Base-by-base conservation (phyloP, 2,888 invertebrate species). In the Parnassius orleans region DNA sequence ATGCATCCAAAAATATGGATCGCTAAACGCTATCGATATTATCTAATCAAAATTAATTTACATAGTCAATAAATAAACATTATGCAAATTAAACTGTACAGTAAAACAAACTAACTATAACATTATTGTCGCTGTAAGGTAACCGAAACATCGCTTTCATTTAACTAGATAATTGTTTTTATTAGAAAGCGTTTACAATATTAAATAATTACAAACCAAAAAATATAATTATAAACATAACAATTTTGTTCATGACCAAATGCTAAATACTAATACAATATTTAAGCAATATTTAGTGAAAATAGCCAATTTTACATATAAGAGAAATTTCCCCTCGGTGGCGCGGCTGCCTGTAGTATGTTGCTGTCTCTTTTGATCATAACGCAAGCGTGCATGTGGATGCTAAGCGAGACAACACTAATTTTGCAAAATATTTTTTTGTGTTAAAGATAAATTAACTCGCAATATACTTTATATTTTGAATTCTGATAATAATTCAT, bases 1-100 rank as follows among this genome's bases (percentile, higher is more conserved):
- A 74, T 72, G 72, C 73, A 66, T 71, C 63, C 57, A 70, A 72
- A 71, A 66, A 68, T 68, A 66, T 53, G 61, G 46, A 64, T 59
- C 19, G 10, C 15, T 19, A 41, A 7, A 33, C 33, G 33, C 33
- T 48, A 14, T 14, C 24, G 52, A 47, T 12, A 15, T n/a, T 33
- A 15, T 24, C 14, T 56, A 24, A 33, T 33, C 44, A 44, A 24
- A 33, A 33, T 56, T 12, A 9, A 61, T 51, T 11, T 51, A 51
- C 44, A 44, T 41, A 11, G 53, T 52, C 46, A 61, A 61, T 61
- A 61, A 61, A 56, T 61, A 41, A 57, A 44, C 42, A 57, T 50
- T 52, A 61, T n/a, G 57, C 56, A 15, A 52, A 51, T 15, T 41
- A 51, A 52, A 57, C 56, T 57, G 57, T 53, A 61, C 61, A 56